A percentile compares a stretch with the other conserved stretches of the same genome.
Evolutionary conservation across 2,888 invertebrate genomes (phyloP).

Genomic region (Lottia gigantea): DNA sequence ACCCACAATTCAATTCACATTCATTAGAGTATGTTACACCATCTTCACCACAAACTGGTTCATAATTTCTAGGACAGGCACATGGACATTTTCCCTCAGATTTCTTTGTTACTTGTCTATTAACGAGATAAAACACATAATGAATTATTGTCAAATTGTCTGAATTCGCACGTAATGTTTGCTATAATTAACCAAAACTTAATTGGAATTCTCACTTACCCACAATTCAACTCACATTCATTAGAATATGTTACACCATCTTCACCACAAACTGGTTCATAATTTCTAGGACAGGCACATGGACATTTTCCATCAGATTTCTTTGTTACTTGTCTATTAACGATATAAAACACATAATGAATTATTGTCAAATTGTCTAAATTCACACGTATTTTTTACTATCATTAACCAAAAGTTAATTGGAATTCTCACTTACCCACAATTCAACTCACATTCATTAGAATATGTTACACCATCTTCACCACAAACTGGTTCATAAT

Average conservation of each 20-base stretch:
- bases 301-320: conserved; percentile 13
- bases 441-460: conserved; percentile 16
- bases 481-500: conserved; percentile 21
- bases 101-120: conserved; percentile 12
- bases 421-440: conserved; percentile 4
- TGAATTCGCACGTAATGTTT: too few relatives aligned
- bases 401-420: too few relatives aligned
- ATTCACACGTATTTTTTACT: too few relatives aligned
- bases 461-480: conserved; percentile 17
- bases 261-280: conserved; percentile 19
- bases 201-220: conserved; percentile 13
- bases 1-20: conserved; percentile 20
- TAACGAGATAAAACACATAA: background rate
- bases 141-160: too few relatives aligned
- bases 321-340: conserved; percentile 12
- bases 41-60: conserved; percentile 20
- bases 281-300: conserved; percentile 19
- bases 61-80: conserved; percentile 14
- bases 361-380: too few relatives aligned
- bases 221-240: conserved; percentile 18
- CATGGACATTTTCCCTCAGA: conserved; percentile 19
- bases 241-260: conserved; percentile 22
- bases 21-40: conserved; percentile 15
- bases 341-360: background rate
- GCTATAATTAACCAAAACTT: too few relatives aligned